Evolutionary conservation across 2,113 vertebrate genomes (phyloP).

Genomic region (Pseudolaguvia tuberculata): DNA sequence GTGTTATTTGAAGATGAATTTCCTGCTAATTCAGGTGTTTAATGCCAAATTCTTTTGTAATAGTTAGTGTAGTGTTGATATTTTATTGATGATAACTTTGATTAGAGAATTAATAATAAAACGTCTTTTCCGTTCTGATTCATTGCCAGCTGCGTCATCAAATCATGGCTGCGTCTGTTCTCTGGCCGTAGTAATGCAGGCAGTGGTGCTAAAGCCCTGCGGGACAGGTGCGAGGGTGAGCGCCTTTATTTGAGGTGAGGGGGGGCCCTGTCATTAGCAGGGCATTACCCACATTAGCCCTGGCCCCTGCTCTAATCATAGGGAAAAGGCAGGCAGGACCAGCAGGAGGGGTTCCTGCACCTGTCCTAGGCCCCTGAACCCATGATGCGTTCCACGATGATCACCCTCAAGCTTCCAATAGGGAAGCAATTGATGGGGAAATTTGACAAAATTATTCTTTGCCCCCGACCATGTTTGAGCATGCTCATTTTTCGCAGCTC

Average conservation of each 20-base stretch:
- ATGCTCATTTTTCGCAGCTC: slow-evolving; percentile 9
- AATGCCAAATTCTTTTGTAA: too few relatives aligned
- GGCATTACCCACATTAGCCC: slow-evolving; percentile 66
- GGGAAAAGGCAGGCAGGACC: slow-evolving; percentile 56
- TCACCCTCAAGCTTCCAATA: slow-evolving; percentile 9
- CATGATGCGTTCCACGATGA: slow-evolving; percentile 22
- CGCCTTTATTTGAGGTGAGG: slow-evolving; percentile 56
- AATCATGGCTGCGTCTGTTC: slow-evolving; percentile 6
- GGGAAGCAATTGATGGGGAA: slow-evolving; percentile 23
- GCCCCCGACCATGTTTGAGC: not conserved
- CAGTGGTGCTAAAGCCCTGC: slow-evolving; percentile 38
- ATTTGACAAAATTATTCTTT: slow-evolving; percentile 34
- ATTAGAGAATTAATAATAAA: not conserved
- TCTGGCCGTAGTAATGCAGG: slow-evolving; percentile 6
- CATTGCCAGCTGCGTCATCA: not conserved
- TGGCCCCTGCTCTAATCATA: slow-evolving; percentile 65
- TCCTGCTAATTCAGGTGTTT: too few relatives aligned
- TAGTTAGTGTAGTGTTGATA: not conserved
- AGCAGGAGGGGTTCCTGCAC: slow-evolving; percentile 63
- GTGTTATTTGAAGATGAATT: too few relatives aligned
- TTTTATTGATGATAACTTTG: not conserved
- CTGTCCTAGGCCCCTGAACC: slow-evolving; percentile 60
- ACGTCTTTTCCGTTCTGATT: not conserved
- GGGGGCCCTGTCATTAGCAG: slow-evolving; percentile 71
- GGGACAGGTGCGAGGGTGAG: slow-evolving; percentile 62